Evolutionary conservation across 2,113 vertebrate genomes (phyloP).

Genomic region (Cephalopholis sonnerati): DNA sequence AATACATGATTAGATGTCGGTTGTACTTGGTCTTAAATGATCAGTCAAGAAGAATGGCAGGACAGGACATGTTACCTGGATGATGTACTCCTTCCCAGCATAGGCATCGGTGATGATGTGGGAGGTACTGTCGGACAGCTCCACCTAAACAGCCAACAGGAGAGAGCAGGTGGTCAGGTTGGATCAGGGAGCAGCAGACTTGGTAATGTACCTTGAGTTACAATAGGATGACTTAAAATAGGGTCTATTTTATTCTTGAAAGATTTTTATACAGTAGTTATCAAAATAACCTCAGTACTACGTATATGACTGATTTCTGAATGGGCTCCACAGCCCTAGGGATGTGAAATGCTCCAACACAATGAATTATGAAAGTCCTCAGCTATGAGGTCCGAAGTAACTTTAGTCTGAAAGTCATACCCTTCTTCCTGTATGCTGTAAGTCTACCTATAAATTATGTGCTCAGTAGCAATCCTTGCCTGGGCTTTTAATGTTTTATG

Average conservation of each 20-base stretch:
- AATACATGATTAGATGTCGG: too few species aligned
- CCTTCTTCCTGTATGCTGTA: slow-evolving; percentile 11
- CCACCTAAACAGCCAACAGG: slow-evolving; percentile 85
- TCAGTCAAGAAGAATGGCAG: background rate
- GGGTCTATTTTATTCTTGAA: background rate
- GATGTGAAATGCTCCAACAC: slow-evolving; percentile 27
- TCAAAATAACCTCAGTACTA: background rate
- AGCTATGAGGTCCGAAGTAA: slow-evolving; percentile 28
- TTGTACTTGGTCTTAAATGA: background rate
- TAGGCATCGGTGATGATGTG: slow-evolving; percentile 97
- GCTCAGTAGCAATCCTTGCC: slow-evolving; percentile 41
- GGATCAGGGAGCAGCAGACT: background rate
- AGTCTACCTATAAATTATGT: slow-evolving; percentile 54
- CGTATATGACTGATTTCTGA: background rate
- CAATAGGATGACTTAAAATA: background rate
- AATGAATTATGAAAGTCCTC: slow-evolving; percentile 44
- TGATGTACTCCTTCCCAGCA: slow-evolving; percentile 97
- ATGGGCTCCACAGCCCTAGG: background rate
- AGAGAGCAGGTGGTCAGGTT: slow-evolving; percentile 20
- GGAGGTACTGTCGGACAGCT: slow-evolving; percentile 92
- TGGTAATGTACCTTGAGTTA: background rate
- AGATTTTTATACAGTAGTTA: background rate
- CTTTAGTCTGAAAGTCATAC: slow-evolving; percentile 32
- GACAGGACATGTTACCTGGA: slow-evolving; percentile 85
- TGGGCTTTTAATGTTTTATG: slow-evolving; percentile 58